Conservation (phyloP, 2,888 invertebrate genomes). For the Ochropleura plecta region DNA sequence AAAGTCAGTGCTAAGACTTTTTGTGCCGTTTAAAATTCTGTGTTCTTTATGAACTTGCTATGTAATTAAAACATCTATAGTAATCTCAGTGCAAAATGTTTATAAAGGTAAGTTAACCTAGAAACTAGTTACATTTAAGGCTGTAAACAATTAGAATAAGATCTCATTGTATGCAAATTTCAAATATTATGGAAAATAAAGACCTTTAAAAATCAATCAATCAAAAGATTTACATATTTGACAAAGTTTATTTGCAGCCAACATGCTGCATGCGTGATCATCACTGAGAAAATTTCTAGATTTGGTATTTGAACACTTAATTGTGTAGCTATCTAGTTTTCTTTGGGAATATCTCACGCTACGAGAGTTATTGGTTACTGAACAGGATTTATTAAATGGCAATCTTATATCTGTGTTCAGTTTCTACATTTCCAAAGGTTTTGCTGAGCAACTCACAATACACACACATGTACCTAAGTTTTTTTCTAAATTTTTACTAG, state of each 20-base stretch:
- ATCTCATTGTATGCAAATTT: no score
- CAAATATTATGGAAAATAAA: no score
- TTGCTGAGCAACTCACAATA: background rate
- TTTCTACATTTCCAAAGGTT: conserved; percentile 5
- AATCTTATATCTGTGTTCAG: conserved; percentile 22
- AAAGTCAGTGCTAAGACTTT: no score
- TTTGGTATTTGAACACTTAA: conserved; percentile 41
- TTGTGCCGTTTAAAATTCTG: no score
- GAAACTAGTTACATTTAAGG: no score
- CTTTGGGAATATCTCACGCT: conserved; percentile 38
- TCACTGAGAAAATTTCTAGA: conserved; percentile 36
- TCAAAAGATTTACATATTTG: no score
- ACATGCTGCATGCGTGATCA: conserved; percentile 32
- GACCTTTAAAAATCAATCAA: no score
- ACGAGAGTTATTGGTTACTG: conserved; percentile 23
- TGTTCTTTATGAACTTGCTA: no score
- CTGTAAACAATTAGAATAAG: no score
- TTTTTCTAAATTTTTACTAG: background rate
- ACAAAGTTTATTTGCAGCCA: conserved; percentile 30
- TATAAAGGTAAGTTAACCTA: no score
- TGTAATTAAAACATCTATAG: no score
- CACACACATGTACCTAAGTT: background rate
- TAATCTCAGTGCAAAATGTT: no score
- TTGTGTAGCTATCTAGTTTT: conserved; percentile 32
- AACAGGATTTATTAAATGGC: conserved; percentile 41